Evolutionary conservation across 2,113 vertebrate species (phyloP).

Genomic region (Sterrhoptilus dennistouni): DNA sequence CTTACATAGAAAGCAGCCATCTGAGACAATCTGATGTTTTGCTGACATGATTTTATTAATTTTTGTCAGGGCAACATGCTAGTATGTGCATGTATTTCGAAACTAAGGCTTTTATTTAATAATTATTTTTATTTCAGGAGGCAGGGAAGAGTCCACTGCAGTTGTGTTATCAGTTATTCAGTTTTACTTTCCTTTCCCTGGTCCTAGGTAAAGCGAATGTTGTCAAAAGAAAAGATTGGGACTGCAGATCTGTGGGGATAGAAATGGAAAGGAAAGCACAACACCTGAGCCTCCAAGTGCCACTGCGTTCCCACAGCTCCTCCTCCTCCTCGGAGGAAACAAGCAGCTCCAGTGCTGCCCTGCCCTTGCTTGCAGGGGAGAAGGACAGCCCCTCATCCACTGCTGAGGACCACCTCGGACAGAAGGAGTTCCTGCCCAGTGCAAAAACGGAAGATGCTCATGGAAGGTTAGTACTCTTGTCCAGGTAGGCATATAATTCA

Average conservation of each 20-base stretch:
- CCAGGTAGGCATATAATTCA: not conserved
- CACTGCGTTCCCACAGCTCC: slow-evolving; percentile 89
- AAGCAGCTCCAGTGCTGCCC: slow-evolving; percentile 89
- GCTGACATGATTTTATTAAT: not conserved
- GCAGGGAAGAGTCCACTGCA: not conserved
- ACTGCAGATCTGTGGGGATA: slow-evolving; percentile 78
- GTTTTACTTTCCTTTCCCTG: not conserved
- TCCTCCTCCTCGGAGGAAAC: slow-evolving; percentile 93
- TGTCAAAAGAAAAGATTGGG: slow-evolving; percentile 82
- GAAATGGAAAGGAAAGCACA: slow-evolving; percentile 86
- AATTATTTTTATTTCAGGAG: not conserved
- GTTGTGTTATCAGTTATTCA: not conserved
- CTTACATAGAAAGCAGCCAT: not conserved
- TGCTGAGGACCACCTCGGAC: slow-evolving; percentile 76
- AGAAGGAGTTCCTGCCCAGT: slow-evolving; percentile 71
- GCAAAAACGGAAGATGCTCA: slow-evolving; percentile 77
- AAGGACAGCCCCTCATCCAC: slow-evolving; percentile 87
- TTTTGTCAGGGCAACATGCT: not conserved
- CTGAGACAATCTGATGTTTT: not conserved
- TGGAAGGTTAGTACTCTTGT: slow-evolving; percentile 76
- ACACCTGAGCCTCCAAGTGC: slow-evolving; percentile 90
- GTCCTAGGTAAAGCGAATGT: slow-evolving; percentile 78
- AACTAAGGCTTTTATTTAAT: not conserved
- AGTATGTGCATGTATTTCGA: not conserved
- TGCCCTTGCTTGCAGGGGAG: slow-evolving; percentile 90